phyloP scores from a whole-genome alignment of 1,140 invertebrate species.

The Eupeodes corollae region DNA sequence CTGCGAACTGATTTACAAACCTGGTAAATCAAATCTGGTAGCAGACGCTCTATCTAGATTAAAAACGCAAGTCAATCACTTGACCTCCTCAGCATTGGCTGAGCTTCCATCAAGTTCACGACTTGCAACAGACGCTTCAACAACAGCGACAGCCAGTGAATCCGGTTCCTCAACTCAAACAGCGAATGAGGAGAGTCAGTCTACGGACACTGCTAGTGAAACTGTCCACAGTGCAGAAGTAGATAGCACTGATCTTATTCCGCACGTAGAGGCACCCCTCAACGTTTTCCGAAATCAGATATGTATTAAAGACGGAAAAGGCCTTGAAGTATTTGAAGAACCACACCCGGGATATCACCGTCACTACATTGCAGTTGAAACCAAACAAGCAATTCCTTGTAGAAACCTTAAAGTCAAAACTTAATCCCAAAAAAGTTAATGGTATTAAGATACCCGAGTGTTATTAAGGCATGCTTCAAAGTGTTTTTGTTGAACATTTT shows the following conservation, averaged over 20 bases:
- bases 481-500: conserved; percentile 5
- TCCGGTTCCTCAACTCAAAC: too few relatives aligned
- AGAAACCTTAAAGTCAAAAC: background rate
- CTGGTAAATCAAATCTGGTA: too few relatives aligned
- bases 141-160: too few relatives aligned
- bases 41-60: conserved; percentile 23
- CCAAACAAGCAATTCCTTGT: background rate
- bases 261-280: conserved; percentile 1
- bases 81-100: conserved; percentile 26
- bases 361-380: background rate
- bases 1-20: conserved; percentile 34
- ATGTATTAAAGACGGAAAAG: background rate
- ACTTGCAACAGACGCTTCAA: too few relatives aligned
- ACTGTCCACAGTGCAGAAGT: background rate
- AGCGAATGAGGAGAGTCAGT: too few relatives aligned
- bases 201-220: background rate
- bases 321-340: background rate
- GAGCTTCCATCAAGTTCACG: conserved; percentile 4
- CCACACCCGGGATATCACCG: conserved; percentile 1
- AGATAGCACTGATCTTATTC: conserved; percentile 1
- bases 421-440: conserved; percentile 3
- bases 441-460: conserved; percentile 5
- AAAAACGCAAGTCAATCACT: too few relatives aligned
- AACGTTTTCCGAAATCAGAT: conserved; percentile 5
- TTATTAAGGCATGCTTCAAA: background rate